Conservation (phyloP, 92 coral and sea anemone genomes). For the Palythoa heliodiscus region DNA sequence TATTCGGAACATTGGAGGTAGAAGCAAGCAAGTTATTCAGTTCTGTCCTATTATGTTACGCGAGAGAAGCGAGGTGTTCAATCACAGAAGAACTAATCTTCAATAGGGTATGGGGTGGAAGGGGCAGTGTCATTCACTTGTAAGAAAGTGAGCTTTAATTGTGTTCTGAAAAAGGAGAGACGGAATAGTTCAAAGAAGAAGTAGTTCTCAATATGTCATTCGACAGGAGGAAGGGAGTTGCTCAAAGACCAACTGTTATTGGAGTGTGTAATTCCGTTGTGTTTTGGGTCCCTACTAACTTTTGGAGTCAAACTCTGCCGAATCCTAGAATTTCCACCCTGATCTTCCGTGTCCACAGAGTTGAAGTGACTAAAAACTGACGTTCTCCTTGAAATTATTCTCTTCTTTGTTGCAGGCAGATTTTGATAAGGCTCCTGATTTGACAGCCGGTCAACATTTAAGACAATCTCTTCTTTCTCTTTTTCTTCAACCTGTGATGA, state of each 20-base stretch:
- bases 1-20: too few relatives aligned
- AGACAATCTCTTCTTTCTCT: constrained; percentile 5
- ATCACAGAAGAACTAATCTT: too few relatives aligned
- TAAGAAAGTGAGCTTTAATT: too few relatives aligned
- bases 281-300: constrained; percentile 20
- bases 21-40: too few relatives aligned
- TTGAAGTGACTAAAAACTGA: constrained; percentile 4
- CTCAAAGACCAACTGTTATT: neutral
- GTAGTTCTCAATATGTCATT: neutral
- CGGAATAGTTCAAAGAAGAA: neutral
- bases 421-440: neutral
- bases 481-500: neutral
- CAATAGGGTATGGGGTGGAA: too few relatives aligned
- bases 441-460: constrained; percentile 22
- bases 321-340: constrained; percentile 11
- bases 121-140: too few relatives aligned
- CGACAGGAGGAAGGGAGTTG: constrained; percentile 30
- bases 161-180: neutral
- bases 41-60: too few relatives aligned
- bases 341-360: constrained; percentile 5
- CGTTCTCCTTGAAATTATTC: neutral
- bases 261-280: neutral
- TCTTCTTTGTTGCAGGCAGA: neutral
- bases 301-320: neutral
- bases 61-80: too few relatives aligned